phyloP scores from a whole-genome alignment of 2,797 vertebrate species.

The Heliangelus exortis region DNA sequence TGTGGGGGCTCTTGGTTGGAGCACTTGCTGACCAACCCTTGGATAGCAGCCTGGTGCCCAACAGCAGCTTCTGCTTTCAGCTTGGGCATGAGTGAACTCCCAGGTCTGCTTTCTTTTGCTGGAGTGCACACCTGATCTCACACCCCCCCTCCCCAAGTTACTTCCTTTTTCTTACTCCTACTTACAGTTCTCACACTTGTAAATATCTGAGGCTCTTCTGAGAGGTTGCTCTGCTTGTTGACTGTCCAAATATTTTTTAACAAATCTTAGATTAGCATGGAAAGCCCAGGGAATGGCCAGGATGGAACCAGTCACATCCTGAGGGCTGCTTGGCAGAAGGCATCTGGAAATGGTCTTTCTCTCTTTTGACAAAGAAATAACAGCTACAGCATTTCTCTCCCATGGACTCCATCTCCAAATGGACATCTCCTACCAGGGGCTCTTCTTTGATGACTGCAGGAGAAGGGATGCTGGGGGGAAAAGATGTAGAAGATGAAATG shows the following conservation, averaged over 20 bases:
- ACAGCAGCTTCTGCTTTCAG: background rate
- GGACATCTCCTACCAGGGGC: rapidly evolving
- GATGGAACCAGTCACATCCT: background rate
- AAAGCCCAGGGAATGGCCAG: background rate
- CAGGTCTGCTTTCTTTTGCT: slow-evolving; percentile 16
- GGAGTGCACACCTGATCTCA: background rate
- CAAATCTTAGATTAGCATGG: slow-evolving; percentile 21
- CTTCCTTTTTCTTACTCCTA: background rate
- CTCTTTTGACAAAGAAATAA: background rate
- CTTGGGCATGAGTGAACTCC: background rate
- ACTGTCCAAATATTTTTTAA: slow-evolving; percentile 53
- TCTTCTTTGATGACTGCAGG: background rate
- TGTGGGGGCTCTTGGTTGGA: background rate
- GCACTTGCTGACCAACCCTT: background rate
- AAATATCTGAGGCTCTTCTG: slow-evolving; percentile 36
- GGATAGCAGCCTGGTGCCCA: background rate
- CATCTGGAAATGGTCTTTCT: slow-evolving; percentile 18
- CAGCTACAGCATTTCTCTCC: background rate
- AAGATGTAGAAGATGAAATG: background rate
- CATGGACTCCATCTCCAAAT: background rate
- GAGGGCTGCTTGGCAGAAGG: background rate
- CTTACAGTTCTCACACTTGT: background rate
- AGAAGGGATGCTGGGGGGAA: background rate
- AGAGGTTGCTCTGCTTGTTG: slow-evolving; percentile 27
- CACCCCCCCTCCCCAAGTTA: background rate